Evolutionary conservation across 2,888 invertebrate species (phyloP), one percentile per base, ranked within the genome.

Genomic region (Perizoma flavofasciatum): DNA sequence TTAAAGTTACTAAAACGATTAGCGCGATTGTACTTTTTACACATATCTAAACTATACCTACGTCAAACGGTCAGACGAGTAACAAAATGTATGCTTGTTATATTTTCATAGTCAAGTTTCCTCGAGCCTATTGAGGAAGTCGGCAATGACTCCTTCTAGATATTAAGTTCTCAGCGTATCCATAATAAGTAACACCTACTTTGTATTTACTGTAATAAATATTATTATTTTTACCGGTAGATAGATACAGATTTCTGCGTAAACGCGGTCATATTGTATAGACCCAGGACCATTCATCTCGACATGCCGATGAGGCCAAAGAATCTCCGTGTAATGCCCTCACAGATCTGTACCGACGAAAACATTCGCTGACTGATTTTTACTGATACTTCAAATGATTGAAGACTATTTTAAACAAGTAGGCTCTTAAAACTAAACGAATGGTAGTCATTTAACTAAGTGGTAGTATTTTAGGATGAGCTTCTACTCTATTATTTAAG

Each of bases 221-320:
- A 22, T 2, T 22, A 22, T 22, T 22, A 22, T 22, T 22, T 1
- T 22, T 22, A 22, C 41, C n/a, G 41, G n/a, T n/a, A n/a, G 9
- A n/a, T 1, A n/a, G n/a, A 41, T n/a, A 22, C 41, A 46, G 49
- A n/a, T 49, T 56, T 46, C 56, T 46, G 3, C 33, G 49, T 43
- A 56, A 61, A 41, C 33, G 45, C 35, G 11, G 40, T 32, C 50
- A 69, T 57, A 58, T 61, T 64, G 60, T 64, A 58, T 55, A 63
- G 63, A 58, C 47, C 45, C 43, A 40, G 63, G 74, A 74, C 80
- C 83, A 86, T 86, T 85, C 87, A 85, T 86, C 78, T 79, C 75
- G 61, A 63, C 72, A 73, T 70, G 70, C 73, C 80, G 81, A 79
- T 79, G 62, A 77, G 58, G 69, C 79, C 69, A 77, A 79, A 78